These are phyloP conservation scores for Ispidina picta DNA, from an alignment of 2,797 vertebrate genomes.

Conservation along the genomic window DNA sequence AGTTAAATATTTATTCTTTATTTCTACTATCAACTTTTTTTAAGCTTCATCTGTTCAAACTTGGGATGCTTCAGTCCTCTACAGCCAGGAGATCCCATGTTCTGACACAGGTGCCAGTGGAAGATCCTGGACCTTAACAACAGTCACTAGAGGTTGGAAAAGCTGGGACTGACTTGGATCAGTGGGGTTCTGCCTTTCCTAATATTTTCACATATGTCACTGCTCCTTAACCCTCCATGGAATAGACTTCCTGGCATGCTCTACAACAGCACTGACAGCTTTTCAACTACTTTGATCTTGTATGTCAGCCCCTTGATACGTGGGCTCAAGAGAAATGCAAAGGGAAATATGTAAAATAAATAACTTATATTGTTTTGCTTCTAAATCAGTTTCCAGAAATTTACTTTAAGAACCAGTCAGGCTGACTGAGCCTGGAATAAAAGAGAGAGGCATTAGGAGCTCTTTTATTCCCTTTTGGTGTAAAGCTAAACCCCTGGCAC, in stretches of 20 bases:
- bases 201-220: neutral
- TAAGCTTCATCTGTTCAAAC: neutral
- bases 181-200: neutral
- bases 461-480: neutral
- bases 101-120: neutral
- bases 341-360: neutral
- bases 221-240: neutral
- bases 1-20: neutral
- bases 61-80: neutral
- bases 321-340: neutral
- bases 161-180: neutral
- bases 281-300: neutral
- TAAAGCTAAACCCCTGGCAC: neutral
- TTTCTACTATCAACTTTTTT: constrained; percentile 5
- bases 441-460: neutral
- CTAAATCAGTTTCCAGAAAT: neutral
- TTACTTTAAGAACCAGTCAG: neutral
- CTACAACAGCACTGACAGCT: neutral
- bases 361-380: neutral
- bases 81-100: neutral
- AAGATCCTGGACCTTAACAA: neutral
- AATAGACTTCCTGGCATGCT: neutral
- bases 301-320: neutral
- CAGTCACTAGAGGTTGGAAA: neutral
- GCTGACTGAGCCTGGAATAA: neutral